Evolutionary conservation across 2,888 invertebrate genomes (phyloP), one percentile per base, ranked within the genome.

Genomic region (Leptopterna dolabrata): DNA sequence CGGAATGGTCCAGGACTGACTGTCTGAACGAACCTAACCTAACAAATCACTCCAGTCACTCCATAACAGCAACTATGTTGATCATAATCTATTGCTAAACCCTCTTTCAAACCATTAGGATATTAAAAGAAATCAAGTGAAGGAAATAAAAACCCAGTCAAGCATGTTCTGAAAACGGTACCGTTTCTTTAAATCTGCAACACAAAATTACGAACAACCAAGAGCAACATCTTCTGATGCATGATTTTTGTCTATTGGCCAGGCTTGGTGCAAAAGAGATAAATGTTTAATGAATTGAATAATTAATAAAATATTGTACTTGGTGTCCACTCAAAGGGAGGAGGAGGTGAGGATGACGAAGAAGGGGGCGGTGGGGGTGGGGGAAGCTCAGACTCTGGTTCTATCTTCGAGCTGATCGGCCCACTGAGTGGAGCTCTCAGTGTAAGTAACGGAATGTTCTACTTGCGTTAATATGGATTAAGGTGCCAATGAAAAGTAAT

Each of bases 351-450:
- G 7, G 87, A 47, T 30, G 85, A 85, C 27, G 89, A 84, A 45
- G 89, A 86, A 41, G 87, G 81, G 9, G 85, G 36, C 45, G 76
- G 47, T 16, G 89, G 82, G 71, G 89, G 89, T 13, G 88, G 89
- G 13, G 89, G 89, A 13, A 88, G 89, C 51, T 89, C 89, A 19
- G 89, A 89, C 45, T 86, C 88, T 1, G 84, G 85, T 36, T 76
- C 88, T 51, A 87, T 89, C 51, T 63, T 89, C 71, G 88, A 80
- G 36, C 45, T 89, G 24, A 27, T 89, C 19, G 86, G 87, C 55
- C 89, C 88, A 14, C 63, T 89, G 51, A 76, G 87, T 7, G 89
- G 88, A 9, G 73, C 88, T 76, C 89, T 89, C 88, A 90, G 90
- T 76, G 89, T 87, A 73, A 89, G 88, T 89, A 47, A 47, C 16